Percentiles rank a stretch among this genome's conserved stretches.
Evolutionary conservation across 2,797 vertebrate genomes (phyloP).

Genomic region (Ctenopoma multispine): DNA sequence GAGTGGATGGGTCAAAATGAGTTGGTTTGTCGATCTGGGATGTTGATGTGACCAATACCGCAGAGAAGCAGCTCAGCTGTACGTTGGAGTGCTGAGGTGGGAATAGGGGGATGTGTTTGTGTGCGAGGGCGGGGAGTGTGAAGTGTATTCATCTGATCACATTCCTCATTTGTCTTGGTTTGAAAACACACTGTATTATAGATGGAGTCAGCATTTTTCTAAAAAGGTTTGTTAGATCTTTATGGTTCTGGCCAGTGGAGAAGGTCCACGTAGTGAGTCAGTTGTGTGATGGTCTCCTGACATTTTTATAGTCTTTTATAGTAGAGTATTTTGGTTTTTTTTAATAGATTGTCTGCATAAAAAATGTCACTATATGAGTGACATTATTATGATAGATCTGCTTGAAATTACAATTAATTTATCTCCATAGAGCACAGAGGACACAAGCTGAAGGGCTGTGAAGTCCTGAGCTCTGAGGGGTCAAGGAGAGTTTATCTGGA

Average conservation of each 20-base stretch:
- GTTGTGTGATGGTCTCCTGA: too few relatives aligned
- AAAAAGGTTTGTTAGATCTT: background rate
- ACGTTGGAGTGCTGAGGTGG: conserved; percentile 18
- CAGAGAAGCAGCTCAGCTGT: conserved; percentile 53
- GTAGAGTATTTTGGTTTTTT: background rate
- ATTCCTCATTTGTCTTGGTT: background rate
- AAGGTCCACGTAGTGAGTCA: too few relatives aligned
- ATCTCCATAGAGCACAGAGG: background rate
- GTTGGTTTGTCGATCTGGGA: conserved; percentile 35
- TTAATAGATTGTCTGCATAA: too few relatives aligned
- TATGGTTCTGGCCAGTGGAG: background rate
- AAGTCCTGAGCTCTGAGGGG: background rate
- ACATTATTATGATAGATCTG: background rate
- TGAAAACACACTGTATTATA: background rate
- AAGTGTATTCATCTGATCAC: conserved; percentile 8
- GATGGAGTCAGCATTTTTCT: background rate
- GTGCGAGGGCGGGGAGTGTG: conserved; percentile 12
- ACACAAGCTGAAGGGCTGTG: background rate
- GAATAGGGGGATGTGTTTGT: conserved; percentile 31
- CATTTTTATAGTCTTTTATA: background rate
- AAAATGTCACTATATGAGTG: background rate
- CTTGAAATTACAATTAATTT: background rate
- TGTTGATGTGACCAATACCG: conserved; percentile 67
- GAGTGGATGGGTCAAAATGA: conserved; percentile 45
- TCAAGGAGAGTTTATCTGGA: conserved; percentile 3